Evolutionary conservation across 2,113 vertebrate genomes (phyloP).

Genomic region (Todiramphus chloris): DNA sequence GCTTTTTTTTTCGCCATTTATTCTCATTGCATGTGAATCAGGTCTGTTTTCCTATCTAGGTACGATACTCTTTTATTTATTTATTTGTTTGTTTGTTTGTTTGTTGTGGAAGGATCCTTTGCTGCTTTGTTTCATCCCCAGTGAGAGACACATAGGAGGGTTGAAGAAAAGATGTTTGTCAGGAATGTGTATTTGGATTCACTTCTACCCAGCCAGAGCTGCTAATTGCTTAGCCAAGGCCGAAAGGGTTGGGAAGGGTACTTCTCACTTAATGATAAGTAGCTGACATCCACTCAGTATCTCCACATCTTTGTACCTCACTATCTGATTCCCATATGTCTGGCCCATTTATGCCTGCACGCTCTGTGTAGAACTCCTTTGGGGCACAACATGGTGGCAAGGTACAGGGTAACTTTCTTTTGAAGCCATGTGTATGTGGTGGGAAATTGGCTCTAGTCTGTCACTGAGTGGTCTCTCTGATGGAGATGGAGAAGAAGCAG

Average conservation of each 20-base stretch:
- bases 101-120: neutral
- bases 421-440: accelerated
- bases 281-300: neutral
- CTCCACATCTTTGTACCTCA: neutral
- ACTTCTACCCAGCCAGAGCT: neutral
- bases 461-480: neutral
- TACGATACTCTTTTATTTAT: neutral
- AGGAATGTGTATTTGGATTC: neutral
- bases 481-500: neutral
- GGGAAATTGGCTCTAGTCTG: neutral
- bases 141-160: no score
- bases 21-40: neutral
- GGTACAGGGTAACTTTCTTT: neutral
- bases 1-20: neutral
- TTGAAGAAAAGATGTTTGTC: neutral
- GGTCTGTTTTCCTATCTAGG: neutral
- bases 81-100: no score
- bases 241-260: neutral
- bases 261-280: neutral
- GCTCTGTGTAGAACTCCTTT: neutral
- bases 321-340: neutral
- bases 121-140: neutral
- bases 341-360: neutral
- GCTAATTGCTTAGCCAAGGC: neutral
- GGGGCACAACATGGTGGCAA: neutral